Conservation (phyloP, 2,888 invertebrate genomes). For the Cantharis flavilabris region DNA sequence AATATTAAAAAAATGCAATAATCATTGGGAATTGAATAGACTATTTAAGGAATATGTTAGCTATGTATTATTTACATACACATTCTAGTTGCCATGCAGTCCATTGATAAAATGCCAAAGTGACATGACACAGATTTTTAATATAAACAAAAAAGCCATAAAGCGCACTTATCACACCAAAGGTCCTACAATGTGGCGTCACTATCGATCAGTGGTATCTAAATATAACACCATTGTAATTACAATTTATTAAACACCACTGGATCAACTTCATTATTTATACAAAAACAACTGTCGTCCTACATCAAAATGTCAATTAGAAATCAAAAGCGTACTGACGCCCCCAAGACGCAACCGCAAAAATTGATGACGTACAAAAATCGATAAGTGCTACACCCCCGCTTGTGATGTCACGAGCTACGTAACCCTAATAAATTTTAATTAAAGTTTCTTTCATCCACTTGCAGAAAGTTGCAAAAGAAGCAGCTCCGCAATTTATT, state of each 20-base stretch:
- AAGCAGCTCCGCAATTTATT: not conserved
- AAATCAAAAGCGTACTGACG: conserved; percentile 20
- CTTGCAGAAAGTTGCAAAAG: not conserved
- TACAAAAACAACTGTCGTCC: conserved; percentile 21
- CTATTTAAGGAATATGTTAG: not conserved
- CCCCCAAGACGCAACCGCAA: conserved; percentile 29
- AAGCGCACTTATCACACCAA: conserved; percentile 6
- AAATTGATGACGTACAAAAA: conserved; percentile 22
- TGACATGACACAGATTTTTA: conserved; percentile 30
- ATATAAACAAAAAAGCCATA: conserved; percentile 7
- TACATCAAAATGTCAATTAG: conserved; percentile 40
- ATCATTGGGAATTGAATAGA: not conserved
- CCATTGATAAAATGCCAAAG: conserved; percentile 31
- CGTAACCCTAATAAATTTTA: not conserved
- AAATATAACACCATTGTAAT: not conserved
- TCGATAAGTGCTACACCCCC: conserved; percentile 30
- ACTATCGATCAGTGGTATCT: not conserved
- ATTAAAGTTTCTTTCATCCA: not conserved
- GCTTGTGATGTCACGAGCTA: conserved; percentile 36
- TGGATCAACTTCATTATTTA: not conserved
- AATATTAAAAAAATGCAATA: not conserved
- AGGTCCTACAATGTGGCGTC: not conserved
- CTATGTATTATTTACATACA: conserved; percentile 19
- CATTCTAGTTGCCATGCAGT: conserved; percentile 30
- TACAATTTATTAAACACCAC: not conserved